Conservation (phyloP, 2,797 vertebrate genomes). For the Pseudochirops cupreus region DNA sequence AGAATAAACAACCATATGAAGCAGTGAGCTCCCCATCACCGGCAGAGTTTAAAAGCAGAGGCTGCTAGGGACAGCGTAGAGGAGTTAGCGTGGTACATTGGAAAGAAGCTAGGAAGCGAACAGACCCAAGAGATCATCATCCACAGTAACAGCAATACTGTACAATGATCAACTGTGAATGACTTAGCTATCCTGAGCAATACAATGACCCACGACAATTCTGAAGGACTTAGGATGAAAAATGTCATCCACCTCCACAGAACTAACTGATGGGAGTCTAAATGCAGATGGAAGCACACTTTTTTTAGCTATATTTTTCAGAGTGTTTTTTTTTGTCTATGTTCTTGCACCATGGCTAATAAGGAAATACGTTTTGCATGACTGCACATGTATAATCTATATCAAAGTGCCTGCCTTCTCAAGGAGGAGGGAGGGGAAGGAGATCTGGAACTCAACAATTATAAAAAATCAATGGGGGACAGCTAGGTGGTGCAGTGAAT, state of each 20-base stretch:
- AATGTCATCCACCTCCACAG: not conserved
- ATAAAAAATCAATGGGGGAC: not conserved
- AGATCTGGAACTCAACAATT: not conserved
- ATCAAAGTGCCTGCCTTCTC: conserved; percentile 1
- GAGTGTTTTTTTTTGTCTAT: not conserved
- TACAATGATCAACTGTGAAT: not conserved
- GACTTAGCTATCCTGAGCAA: not conserved
- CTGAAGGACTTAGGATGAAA: not conserved
- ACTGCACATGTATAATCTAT: not conserved
- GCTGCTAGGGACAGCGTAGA: not conserved
- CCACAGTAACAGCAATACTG: not conserved
- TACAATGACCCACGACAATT: not conserved
- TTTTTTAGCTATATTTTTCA: not conserved
- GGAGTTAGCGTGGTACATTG: not conserved
- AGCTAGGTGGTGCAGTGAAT: too few species aligned
- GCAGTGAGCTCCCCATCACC: not conserved
- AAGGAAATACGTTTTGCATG: not conserved
- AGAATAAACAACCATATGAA: not conserved
- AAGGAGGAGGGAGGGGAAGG: not conserved
- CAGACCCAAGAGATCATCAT: not conserved
- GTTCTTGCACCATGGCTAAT: not conserved
- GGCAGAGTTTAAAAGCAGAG: not conserved
- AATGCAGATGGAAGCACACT: not conserved
- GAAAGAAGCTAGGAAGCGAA: not conserved
- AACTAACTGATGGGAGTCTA: not conserved